These are phyloP conservation scores for Blastomussa wellsi DNA, from an alignment of 92 coral and sea anemone species.

Conservation along the genomic window DNA sequence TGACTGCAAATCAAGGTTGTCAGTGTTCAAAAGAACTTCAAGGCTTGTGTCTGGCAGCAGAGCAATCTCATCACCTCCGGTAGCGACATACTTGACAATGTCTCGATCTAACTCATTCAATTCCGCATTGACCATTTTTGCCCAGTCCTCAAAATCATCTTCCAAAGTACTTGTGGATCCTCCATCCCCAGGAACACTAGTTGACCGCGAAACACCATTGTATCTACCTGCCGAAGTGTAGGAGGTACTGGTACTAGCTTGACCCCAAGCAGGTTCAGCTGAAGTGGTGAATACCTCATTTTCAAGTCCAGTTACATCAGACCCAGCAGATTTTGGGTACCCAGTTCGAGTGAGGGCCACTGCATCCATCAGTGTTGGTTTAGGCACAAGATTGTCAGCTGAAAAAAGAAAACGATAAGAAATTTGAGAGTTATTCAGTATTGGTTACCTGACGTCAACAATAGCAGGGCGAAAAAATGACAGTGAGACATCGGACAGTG, in stretches of 20 bases:
- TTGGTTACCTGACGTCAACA: no score
- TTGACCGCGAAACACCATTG: neutral
- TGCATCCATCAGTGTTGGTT: constrained; percentile 60
- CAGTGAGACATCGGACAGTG: no score
- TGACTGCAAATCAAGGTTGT: neutral
- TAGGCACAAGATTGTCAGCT: constrained; percentile 76
- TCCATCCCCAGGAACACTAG: neutral
- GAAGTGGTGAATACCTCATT: constrained; percentile 51
- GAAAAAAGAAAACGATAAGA: constrained; percentile 3
- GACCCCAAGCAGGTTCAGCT: constrained; percentile 15
- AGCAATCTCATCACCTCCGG: constrained; percentile 39
- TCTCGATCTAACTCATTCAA: constrained; percentile 58
- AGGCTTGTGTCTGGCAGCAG: constrained; percentile 22
- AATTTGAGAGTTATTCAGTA: neutral
- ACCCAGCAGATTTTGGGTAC: constrained; percentile 13
- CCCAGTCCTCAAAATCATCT: constrained; percentile 33
- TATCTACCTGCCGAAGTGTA: neutral
- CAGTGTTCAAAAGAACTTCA: constrained; percentile 1
- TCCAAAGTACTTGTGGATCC: constrained; percentile 36
- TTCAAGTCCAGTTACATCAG: neutral
- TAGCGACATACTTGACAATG: constrained; percentile 59
- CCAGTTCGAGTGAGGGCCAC: constrained; percentile 72
- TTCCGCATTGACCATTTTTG: constrained; percentile 58
- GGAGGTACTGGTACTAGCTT: constrained; percentile 2
- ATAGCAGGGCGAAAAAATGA: no score